Conservation (phyloP, 2,888 invertebrate genomes). For the Drosophila ezoana region DNA sequence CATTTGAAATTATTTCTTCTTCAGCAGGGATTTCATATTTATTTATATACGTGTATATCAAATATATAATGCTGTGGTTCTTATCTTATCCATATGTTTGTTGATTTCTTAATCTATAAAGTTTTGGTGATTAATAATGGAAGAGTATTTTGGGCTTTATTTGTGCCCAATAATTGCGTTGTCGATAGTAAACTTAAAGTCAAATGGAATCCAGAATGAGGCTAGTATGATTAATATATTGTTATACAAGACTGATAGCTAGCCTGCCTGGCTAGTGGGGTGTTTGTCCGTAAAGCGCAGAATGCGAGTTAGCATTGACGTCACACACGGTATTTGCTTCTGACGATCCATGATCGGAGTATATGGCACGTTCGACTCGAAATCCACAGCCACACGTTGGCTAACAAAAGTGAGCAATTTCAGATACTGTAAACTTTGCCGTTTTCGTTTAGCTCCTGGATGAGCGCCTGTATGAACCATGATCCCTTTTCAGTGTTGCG, state of each 20-base stretch:
- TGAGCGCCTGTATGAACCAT: slow-evolving; percentile 98
- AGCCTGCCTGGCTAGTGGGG: slow-evolving; percentile 59
- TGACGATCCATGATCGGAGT: slow-evolving; percentile 92
- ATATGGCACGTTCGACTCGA: slow-evolving; percentile 94
- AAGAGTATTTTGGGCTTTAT: slow-evolving; percentile 33
- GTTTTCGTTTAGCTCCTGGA: slow-evolving; percentile 91
- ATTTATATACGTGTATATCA: slow-evolving; percentile 45
- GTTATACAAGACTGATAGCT: slow-evolving; percentile 1
- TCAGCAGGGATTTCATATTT: slow-evolving; percentile 39
- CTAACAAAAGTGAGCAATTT: slow-evolving; percentile 94
- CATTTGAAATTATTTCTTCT: slow-evolving; percentile 5
- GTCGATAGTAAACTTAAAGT: slow-evolving; percentile 44
- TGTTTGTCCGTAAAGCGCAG: slow-evolving; percentile 88
- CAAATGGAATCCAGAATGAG: slow-evolving; percentile 59
- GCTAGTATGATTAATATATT: neutral
- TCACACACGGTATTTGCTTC: slow-evolving; percentile 97
- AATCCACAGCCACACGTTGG: slow-evolving; percentile 94
- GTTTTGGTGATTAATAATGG: slow-evolving; percentile 31
- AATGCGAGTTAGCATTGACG: slow-evolving; percentile 94
- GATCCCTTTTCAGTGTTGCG: slow-evolving; percentile 96
- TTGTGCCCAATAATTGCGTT: slow-evolving; percentile 18
- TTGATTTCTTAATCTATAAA: slow-evolving; percentile 30
- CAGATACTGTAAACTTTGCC: slow-evolving; percentile 92
- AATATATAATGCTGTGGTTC: slow-evolving; percentile 38
- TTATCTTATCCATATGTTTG: slow-evolving; percentile 24